Evolutionary conservation across 2,888 invertebrate genomes (phyloP), one percentile per base, ranked within the genome.

Genomic region (Corythucha ciliata): DNA sequence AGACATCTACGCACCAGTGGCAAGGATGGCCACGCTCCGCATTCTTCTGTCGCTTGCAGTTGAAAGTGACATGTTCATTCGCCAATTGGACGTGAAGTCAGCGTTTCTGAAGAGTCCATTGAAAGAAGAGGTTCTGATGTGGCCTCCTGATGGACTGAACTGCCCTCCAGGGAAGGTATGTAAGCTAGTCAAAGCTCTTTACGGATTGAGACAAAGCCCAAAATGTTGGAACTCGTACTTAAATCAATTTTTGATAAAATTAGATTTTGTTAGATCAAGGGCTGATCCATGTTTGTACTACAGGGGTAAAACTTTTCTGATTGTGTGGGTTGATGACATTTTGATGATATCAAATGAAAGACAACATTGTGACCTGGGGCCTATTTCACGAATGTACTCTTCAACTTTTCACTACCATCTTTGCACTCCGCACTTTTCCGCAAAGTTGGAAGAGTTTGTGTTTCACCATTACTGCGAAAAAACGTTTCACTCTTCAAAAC

Each of bases 311-410:
- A 21, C 32, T 18, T 51, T 21, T n/a, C 33, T 51, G 16, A 26
- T 42, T 14, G 32, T 52, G 14, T 52, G 45, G 45, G 22, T 52
- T 5, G 52, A 52, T 26, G 52, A 52, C 39, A 37, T 52, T 12
- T 40, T 46, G 12, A 25, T 52, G 18, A n/a, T 52, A 6, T 37
- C 46, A n/a, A n/a, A n/a, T n/a, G n/a, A n/a, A n/a, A n/a, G n/a
- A n/a, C n/a, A n/a, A n/a, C n/a, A n/a, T n/a, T n/a, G n/a, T n/a
- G n/a, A n/a, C n/a, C n/a, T n/a, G n/a, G n/a, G n/a, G n/a, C n/a
- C n/a, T n/a, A n/a, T n/a, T n/a, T n/a, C n/a, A n/a, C n/a, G n/a
- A n/a, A n/a, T n/a, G n/a, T n/a, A n/a, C n/a, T n/a, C n/a, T n/a
- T n/a, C n/a, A n/a, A n/a, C n/a, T n/a, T n/a, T n/a, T n/a, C n/a